Evolutionary conservation across 2,797 vertebrate species (phyloP).

Genomic region (Cynopterus sphinx): DNA sequence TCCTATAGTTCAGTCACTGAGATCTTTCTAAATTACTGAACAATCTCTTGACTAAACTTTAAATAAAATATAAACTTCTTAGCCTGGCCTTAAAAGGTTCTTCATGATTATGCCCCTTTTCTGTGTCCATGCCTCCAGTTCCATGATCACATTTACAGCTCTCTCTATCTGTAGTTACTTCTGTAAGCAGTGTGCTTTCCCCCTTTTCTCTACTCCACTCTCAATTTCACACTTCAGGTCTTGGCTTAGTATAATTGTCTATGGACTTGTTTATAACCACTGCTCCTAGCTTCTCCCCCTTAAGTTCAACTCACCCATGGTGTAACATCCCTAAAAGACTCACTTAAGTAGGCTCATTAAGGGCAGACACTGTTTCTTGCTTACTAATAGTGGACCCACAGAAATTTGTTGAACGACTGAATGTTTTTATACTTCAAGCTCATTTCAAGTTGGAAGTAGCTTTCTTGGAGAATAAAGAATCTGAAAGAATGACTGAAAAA

Average conservation of each 20-base stretch:
- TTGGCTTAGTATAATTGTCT: constrained; percentile 10
- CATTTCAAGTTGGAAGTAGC: not conserved
- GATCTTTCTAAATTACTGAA: not conserved
- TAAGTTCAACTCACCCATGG: not conserved
- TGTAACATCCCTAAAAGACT: not conserved
- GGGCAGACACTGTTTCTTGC: not conserved
- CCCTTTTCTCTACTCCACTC: not conserved
- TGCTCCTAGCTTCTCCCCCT: not conserved
- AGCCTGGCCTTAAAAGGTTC: not conserved
- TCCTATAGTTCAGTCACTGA: not conserved
- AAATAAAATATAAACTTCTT: not conserved
- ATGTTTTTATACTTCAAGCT: not conserved
- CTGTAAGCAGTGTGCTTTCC: not conserved
- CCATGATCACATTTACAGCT: not conserved
- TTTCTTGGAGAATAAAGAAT: not conserved
- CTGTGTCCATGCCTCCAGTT: not conserved
- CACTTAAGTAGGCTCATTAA: not conserved
- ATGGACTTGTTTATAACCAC: not conserved
- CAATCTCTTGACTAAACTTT: not conserved
- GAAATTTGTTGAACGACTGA: not conserved
- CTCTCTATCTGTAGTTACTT: constrained; percentile 21
- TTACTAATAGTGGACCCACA: not conserved
- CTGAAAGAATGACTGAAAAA: constrained; percentile 21
- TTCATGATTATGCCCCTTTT: not conserved
- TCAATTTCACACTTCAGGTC: not conserved